These are phyloP conservation scores for Linurgus olivaceus DNA, from an alignment of 2,797 vertebrate species.

Conservation along the genomic window DNA sequence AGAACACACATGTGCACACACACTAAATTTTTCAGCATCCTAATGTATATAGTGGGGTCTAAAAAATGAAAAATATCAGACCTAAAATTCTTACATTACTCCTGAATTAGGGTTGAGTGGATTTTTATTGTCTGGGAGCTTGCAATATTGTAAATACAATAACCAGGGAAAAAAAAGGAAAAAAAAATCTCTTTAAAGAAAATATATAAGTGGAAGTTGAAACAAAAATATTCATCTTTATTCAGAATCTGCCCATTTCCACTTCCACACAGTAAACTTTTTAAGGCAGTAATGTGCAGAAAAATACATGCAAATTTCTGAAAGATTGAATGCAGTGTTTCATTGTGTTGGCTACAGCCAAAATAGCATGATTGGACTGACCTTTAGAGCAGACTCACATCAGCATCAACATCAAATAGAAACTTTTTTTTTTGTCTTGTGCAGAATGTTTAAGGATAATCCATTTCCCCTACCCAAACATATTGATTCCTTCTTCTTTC, in stretches of 20 bases:
- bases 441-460: not conserved
- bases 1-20: not conserved
- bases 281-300: not conserved
- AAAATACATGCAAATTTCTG: not conserved
- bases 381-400: not conserved
- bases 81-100: not conserved
- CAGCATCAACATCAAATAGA: not conserved
- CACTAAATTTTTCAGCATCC: rapidly evolving
- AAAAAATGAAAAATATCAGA: not conserved
- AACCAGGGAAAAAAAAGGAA: not conserved
- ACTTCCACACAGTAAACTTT: not conserved
- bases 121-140: not conserved
- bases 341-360: not conserved
- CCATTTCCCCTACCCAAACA: not conserved
- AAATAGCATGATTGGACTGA: not conserved
- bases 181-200: not conserved
- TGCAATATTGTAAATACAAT: not conserved
- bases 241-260: not conserved
- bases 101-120: not conserved
- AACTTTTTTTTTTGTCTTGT: not conserved
- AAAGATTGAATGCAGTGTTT: not conserved
- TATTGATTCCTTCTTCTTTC: not conserved
- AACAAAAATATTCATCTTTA: not conserved
- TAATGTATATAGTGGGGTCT: not conserved
- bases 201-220: not conserved